Evolutionary conservation across 2,888 invertebrate species (phyloP), one percentile per base, ranked within the genome.

Genomic region (Nemotelus nigrinus): DNA sequence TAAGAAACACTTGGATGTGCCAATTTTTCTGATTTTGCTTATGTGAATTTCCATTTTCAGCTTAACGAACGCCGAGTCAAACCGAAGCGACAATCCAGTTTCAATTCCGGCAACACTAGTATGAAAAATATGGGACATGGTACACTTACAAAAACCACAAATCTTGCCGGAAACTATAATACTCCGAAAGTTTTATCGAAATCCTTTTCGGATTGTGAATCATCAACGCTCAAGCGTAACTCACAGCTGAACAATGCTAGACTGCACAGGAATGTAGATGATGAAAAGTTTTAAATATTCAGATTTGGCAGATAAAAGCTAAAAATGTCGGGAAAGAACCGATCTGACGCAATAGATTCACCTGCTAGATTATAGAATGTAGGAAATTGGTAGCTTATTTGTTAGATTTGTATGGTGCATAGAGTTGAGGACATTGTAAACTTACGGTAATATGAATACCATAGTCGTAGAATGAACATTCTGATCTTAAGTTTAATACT

Each of bases 211-310:
- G 93, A 93, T 79, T 94, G 93, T 83, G 94, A 95, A 83, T 92
- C 93, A 74, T 92, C 93, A 25, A 94, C 94, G 0, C 86, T 94
- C 57, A 91, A 93, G 82, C 88, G 94, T 70, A 94, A 94, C 85
- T 93, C 94, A 82, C 89, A 94, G 79, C 84, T 90, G 76, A 92
- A 92, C 45, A 93, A 93, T 83, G 92, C 84, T 77, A 83, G 87
- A 45, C 81, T 84, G 6, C 84, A 84, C 79, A 85, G 80, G 58
- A 78, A 74, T 25, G 79, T 86, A 58, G 87, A 87, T 70, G 87
- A 87, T 78, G 87, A 87, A 78, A 87, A 87, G 81, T 87, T 87
- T 80, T 87, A 79, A 78, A 45, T 6, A 53, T 53, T 6, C 53
- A 25, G 25, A 25, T 25, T 25, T 25, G 25, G 25, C 25, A 25